Evolutionary conservation across 2,797 vertebrate genomes (phyloP).

Genomic region (Silurus lanzhouensis): DNA sequence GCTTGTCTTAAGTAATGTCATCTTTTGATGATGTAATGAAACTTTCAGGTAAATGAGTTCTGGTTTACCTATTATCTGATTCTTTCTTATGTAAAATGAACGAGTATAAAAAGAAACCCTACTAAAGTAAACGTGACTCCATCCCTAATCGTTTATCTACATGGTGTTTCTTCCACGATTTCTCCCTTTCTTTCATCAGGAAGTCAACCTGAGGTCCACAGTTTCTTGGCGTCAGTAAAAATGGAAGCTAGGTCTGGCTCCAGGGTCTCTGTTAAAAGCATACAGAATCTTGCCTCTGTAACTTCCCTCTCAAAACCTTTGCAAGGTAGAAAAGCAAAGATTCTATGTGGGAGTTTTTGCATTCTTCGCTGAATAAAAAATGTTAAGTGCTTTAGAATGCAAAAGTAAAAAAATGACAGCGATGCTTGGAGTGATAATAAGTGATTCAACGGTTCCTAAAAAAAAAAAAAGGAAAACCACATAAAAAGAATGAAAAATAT

Average conservation of each 20-base stretch:
- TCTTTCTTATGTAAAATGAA: slow-evolving; percentile 19
- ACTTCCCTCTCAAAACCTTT: slow-evolving; percentile 64
- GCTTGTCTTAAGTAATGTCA: slow-evolving; percentile 26
- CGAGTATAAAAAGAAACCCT: slow-evolving; percentile 10
- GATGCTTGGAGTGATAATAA: slow-evolving; percentile 41
- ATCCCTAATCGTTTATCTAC: slow-evolving; percentile 5
- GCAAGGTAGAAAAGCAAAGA: slow-evolving; percentile 61
- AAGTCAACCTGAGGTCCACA: slow-evolving; percentile 49
- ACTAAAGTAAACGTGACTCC: slow-evolving; percentile 35
- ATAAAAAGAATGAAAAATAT: neutral
- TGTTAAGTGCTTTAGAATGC: slow-evolving; percentile 55
- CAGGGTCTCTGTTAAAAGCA: slow-evolving; percentile 69
- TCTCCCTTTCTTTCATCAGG: slow-evolving; percentile 33
- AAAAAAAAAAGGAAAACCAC: slow-evolving; percentile 13
- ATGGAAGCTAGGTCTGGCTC: slow-evolving; percentile 49
- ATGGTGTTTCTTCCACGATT: slow-evolving; percentile 27
- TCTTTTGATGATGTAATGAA: slow-evolving; percentile 29
- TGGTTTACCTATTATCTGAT: slow-evolving; percentile 49
- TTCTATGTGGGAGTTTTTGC: slow-evolving; percentile 57
- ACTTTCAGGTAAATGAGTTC: slow-evolving; percentile 38
- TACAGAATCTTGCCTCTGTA: slow-evolving; percentile 66
- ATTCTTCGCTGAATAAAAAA: slow-evolving; percentile 62
- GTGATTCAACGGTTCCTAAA: slow-evolving; percentile 26
- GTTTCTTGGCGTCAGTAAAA: slow-evolving; percentile 39
- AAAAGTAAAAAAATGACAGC: slow-evolving; percentile 48